Evolutionary conservation across 2,888 invertebrate species (phyloP), one percentile per base, ranked within the genome.

Genomic region (Erebia ligea): DNA sequence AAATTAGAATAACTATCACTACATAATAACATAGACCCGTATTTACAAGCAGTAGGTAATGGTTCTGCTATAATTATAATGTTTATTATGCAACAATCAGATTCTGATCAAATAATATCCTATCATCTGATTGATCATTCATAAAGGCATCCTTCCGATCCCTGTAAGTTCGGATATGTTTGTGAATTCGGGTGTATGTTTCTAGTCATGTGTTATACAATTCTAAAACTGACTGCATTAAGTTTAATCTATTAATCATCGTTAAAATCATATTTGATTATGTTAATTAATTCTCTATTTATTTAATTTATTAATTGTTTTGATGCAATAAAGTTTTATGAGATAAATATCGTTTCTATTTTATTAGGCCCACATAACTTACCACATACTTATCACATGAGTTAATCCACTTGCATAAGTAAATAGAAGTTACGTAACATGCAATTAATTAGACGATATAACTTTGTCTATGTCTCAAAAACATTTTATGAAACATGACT

Each of bases 1-100:
- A 0, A 85, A 89, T 73, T 89, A 86, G 72, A 52, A 65, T 42
- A 45, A 15, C 34, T 10, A 45, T 3, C 11, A 3, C 45, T 3
- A 45, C 45, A 45, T 45, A 45, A 45, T 45, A 45, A 42, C 4
- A 45, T 45, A 45, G 3, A 45, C 45, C 11, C 45, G 11, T 45
- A 13, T 45, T 45, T 13, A 13, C 13, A 11, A 45, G 13, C 13
- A 45, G 13, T 45, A 34, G 34, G 34, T 34, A 34, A 5, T 34
- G 34, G 34, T 6, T 34, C 34, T 34, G 6, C 34, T 34, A n/a
- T n/a, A 34, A 34, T 34, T 34, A 34, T 34, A 34, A 6, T 42
- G 0, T 13, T 13, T 45, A 45, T 45, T 42, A 11, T 11, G 11
- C 11, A 42, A 9, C 45, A 45, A 45, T 45, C 11, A 42, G 1